Evolutionary conservation across 2,797 vertebrate genomes (phyloP), one percentile per base, ranked within the genome.

Genomic region (Anabas testudineus): DNA sequence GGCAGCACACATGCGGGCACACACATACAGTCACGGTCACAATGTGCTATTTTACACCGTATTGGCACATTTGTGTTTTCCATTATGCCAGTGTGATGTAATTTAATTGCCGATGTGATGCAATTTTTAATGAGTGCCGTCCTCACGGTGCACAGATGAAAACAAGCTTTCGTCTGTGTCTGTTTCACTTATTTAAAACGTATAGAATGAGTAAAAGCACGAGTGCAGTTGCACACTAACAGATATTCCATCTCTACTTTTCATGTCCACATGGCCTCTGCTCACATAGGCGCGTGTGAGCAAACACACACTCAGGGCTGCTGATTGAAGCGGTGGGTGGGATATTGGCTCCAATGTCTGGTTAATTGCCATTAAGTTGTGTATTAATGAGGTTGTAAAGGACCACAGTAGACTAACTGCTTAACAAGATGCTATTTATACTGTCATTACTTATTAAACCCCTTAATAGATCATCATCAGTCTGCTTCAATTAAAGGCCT

Each of bases 351-450:
- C 41, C 75, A 58, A 61, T 51, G 73, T 84, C 76, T 80, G 75
- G 55, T 85, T 90, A 88, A 91, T 90, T 90, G 83, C 67, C 80
- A 86, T 87, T 87, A 89, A 74, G 87, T 85, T 85, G 65, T 72
- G 71, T 87, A 89, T 87, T 89, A 90, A 91, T 83, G 81, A 88
- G 84, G 78, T 83, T 81, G 79, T 91, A 86, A 88, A 86, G 68
- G 82, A 86, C 74, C 81, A 65, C 84, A 66, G 81, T 80, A 85
- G 83, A 87, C 83, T 84, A 84, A 84, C 81, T 66, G 73, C 81
- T 81, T 87, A 90, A 90, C 84, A 87, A 87, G 75, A 86, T 67
- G 84, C 78, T 85, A 83, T 89, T 89, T 84, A 90, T 82, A 47
- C 67, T 70, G 87, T 85, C 80, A 81, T 89, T 82, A 84, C 74